Base-by-base conservation (phyloP, 2,888 invertebrate species). In the Temnothorax ravouxi region DNA sequence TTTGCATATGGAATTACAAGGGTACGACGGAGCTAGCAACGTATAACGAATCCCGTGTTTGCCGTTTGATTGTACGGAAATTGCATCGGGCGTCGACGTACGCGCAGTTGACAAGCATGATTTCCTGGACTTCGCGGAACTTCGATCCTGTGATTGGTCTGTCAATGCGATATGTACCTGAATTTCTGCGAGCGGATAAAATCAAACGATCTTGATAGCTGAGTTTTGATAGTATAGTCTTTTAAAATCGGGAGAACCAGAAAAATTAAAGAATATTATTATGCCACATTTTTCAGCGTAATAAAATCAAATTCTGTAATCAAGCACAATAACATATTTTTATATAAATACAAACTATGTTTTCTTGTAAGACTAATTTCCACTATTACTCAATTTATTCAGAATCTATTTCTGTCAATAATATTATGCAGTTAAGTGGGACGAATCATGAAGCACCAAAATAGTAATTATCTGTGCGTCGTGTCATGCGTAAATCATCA, bases 1-100 rank as follows among this genome's bases (percentile, higher is more conserved):
- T 92, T 92, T 92, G 91, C 92, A 92, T 92, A 91, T 87, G 89
- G 89, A 92, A 92, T 91, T 92, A 92, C 91, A 88, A 86, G 88
- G 83, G 61, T 77, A 44, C 75, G 64, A 76, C 83, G 84, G 62
- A 71, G 59, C 29, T 38, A 54, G 54, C 34, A 50, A 59, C 59
- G 34, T 79, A 79, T 79, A 79, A 79, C 79, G 72, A 71, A 79
- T 71, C 77, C 77, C 76, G 50, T 90, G 87, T 91, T 91, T 89
- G 89, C 82, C 88, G 84, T 91, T 91, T 91, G 91, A 92, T 91
- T 89, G 88, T 87, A 89, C 87, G 88, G 88, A 91, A 91, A 91
- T 92, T 91, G 89, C 92, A 87, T 89, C 84, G 87, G 56, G 61
- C 66, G 83, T 52, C 69, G 81, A 50, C 88, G 79, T 87, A 79